Evolutionary conservation across 2,888 invertebrate species (phyloP), one percentile per base, ranked within the genome.

Genomic region (Caenorhabditis sp.): DNA sequence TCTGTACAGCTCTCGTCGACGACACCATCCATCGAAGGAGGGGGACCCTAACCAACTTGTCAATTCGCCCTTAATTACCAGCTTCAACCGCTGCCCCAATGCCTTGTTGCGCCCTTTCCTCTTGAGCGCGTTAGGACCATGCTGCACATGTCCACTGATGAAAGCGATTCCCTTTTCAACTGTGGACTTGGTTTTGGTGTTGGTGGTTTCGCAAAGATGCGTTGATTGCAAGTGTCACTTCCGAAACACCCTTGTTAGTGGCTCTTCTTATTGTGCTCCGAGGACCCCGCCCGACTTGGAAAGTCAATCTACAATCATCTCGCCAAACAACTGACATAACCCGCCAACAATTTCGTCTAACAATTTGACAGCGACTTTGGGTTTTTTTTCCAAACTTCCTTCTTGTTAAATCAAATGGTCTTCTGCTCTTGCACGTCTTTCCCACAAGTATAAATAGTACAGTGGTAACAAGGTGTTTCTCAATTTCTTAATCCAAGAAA

Each of bases 181-280:
- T 32, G 56, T 32, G 28, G 60, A 40, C 47, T 60, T 40, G 40
- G 40, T 40, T 4, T 32, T 32, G 53, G 22, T 53, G 53, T 32
- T 74, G 51, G 71, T 62, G 56, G 44, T 40, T 26, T 50, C 37
- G 28, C 37, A 15, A 65, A 67, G 77, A 77, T 56, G 69, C 77
- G 77, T 81, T 81, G 81, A 81, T 81, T 81, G 81, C 81, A 71
- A 81, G 70, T 74, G 76, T 76, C 81, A 81, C 81, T 81, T 81
- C 69, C 80, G 65, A 76, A 68, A 55, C 76, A 61, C 76, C 61
- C 81, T 81, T 53, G 81, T 81, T 81, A 81, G 81, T 55, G 60
- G 70, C 81, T 76, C 71, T 76, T 80, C 74, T 74, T 80, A 69
- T 80, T 74, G 56, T 62, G 68, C 24, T 37, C 53, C 55, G 53